phyloP scores from a whole-genome alignment of 37 sponge, comb jelly and placozoan species.

The Haliclona indistincta region DNA sequence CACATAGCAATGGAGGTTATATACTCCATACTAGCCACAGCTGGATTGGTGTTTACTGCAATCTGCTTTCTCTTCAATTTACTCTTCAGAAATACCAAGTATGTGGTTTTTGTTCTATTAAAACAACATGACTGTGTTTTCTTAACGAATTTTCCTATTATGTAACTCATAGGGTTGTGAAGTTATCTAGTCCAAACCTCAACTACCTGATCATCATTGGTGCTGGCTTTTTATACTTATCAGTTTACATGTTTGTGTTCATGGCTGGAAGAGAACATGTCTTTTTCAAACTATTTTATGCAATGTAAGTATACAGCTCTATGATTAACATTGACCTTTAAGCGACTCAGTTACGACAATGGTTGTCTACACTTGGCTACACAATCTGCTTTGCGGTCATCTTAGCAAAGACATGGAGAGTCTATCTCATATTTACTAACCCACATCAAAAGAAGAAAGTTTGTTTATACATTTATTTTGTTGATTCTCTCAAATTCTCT shows the following conservation, averaged over 20 bases:
- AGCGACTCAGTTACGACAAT: background rate
- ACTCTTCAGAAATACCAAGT: slow-evolving; percentile 16
- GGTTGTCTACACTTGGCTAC: slow-evolving; percentile 27
- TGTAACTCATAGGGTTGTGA: slow-evolving; percentile 11
- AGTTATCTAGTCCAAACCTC: slow-evolving; percentile 18
- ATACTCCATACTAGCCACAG: background rate
- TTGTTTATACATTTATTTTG: background rate
- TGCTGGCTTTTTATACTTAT: slow-evolving; percentile 4
- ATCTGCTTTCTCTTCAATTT: slow-evolving; percentile 7
- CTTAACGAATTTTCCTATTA: background rate
- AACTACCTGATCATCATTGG: slow-evolving; percentile 11
- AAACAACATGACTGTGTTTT: background rate
- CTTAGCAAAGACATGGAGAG: slow-evolving; percentile 43
- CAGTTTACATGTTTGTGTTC: too few species aligned
- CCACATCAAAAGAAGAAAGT: slow-evolving; percentile 40
- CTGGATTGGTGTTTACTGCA: slow-evolving; percentile 5
- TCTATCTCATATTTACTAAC: slow-evolving; percentile 49
- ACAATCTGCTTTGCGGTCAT: slow-evolving; percentile 29
- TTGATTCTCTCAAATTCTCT: background rate
- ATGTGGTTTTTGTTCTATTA: background rate
- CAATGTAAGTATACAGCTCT: slow-evolving; percentile 23
- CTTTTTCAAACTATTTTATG: slow-evolving; percentile 17
- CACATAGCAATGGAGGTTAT: background rate
- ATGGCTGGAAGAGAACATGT: too few species aligned
- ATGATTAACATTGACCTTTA: background rate